Evolutionary conservation across 2,888 invertebrate species (phyloP), one percentile per base, ranked within the genome.

Genomic region (Protonemura montana): DNA sequence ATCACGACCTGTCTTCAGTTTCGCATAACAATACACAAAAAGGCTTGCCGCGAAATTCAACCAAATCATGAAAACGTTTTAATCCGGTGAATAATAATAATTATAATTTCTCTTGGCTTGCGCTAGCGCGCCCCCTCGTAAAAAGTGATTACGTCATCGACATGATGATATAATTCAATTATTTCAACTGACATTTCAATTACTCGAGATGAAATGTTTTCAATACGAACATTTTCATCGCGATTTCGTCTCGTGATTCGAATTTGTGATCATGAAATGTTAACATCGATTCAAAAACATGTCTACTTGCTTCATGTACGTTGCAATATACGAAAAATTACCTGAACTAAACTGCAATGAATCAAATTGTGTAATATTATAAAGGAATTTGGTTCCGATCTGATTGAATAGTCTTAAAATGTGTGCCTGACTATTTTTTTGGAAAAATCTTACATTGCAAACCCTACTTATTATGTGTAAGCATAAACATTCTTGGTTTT

Each of bases 161-260:
- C 59, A 13, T 59, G 59, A 59, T 59, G 59, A 84, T 41, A 41
- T 59, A 42, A 84, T 84, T 84, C 84, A 84, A 84, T 84, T 84
- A 59, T 76, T 84, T 84, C 59, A 28, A 59, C 84, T 84, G 84
- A 84, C 84, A 84, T 84, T 84, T 84, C 84, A 84, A 84, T 84
- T 84, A 84, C 84, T 81, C 13, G 28, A 13, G 76, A 29, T 84
- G 84, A 84, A 84, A 84, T 84, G 84, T 59, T 84, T 84, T 42
- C 29, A 76, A 16, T 26, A 16, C 27, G 3, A 28, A 76, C 28
- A 28, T 84, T 84, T 84, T 84, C 30, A 27, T 84, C 29, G 81
- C 84, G 59, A 76, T 84, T 84, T 84, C 76, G 29, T 83, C 59
- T 84, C 84, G 84, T 84, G 84, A 84, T 84, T 42, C 76, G 59